Base-by-base conservation (phyloP, 2,888 invertebrate genomes). In the Nymphalis urticae region DNA sequence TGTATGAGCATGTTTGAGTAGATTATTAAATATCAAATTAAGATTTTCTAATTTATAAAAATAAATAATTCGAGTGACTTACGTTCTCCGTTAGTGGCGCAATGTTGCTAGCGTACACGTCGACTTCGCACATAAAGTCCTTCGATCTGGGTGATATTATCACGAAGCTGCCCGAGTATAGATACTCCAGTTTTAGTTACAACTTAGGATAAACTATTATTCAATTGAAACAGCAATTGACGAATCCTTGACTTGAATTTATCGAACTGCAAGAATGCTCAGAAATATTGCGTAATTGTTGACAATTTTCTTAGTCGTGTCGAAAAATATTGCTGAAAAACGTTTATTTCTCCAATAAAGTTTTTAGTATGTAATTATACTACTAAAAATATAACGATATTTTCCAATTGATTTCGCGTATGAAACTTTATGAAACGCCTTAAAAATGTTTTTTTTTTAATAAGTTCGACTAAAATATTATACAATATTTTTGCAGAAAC, bases 61-160 rank as follows among this genome's bases (percentile, higher is more conserved):
- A 42, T 42, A 10, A 13, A 13, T 42, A 13, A 10, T 10, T 42
- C 13, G 42, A 13, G 42, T 13, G 42, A 77, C 91, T 89, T 75
- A 92, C 91, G 78, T 76, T 81, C 64, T 92, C 91, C 64, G 87
- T 90, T 77, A 92, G 71, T 1, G 91, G 92, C 77, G 91, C 87
- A 86, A 90, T 90, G 80, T 86, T 91, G 89, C 76, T 82, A 77
- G 85, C 80, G 82, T 88, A 85, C 48, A 80, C 79, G 74, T 88
- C 89, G 76, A 84, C 79, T 71, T 89, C 87, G 75, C 85, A 80
- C 73, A 88, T 77, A 75, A 87, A 89, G 70, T 89, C 72, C 66
- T 75, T 75, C 36, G 74, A 74, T 47, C 71, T 73, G 10, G 80
- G 78, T 19, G 80, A 75, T 77, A 87, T 84, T 53, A 85, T 85